phyloP scores from a whole-genome alignment of 2,113 vertebrate species.

The Catagonus wagneri region DNA sequence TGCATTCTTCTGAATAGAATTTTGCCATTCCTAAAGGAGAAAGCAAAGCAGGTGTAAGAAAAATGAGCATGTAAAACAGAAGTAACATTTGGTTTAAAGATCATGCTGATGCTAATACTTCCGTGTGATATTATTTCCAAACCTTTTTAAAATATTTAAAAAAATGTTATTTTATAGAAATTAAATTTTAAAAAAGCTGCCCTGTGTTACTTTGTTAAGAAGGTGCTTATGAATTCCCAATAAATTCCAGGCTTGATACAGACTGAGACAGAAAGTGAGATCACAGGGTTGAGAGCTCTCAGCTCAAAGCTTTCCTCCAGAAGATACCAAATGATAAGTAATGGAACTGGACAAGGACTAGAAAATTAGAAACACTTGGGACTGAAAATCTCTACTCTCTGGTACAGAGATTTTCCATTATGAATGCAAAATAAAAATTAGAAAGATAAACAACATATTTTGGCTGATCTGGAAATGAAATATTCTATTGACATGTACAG shows the following conservation, averaged over 20 bases:
- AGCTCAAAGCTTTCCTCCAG: neutral
- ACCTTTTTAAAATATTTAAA: neutral
- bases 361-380: neutral
- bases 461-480: neutral
- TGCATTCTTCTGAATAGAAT: conserved; percentile 99
- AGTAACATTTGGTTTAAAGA: neutral
- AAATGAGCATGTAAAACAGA: neutral
- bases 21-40: conserved; percentile 97
- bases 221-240: neutral
- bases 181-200: neutral
- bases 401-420: neutral
- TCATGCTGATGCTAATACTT: neutral
- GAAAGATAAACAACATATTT: neutral
- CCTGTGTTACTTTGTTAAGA: neutral
- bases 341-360: neutral
- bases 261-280: neutral
- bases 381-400: neutral
- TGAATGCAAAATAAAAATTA: neutral
- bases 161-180: neutral
- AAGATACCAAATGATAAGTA: neutral
- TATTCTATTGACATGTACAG: neutral
- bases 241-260: neutral
- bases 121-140: neutral
- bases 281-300: fast-evolving
- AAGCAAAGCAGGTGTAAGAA: conserved; percentile 78